Percentiles rank a stretch among this genome's conserved stretches.
These are phyloP conservation scores for Emydura subglobosa DNA, from an alignment of 2,113 vertebrate species.

Conservation along the genomic window DNA sequence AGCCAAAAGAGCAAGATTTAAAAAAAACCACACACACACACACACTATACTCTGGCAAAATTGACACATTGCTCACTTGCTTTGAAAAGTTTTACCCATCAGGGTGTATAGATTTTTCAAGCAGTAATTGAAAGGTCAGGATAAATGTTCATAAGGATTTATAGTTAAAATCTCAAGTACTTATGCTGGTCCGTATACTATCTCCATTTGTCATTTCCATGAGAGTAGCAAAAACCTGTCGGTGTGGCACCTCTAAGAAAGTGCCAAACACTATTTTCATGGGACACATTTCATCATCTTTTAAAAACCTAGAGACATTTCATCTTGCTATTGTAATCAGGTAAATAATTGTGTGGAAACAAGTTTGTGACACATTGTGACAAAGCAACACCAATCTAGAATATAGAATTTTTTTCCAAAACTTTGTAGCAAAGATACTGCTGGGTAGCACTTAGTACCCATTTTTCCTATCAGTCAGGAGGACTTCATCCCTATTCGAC, in stretches of 20 bases:
- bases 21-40: too few relatives aligned
- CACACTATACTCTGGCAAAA: background rate
- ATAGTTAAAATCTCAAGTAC: background rate
- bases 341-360: background rate
- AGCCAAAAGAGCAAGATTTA: background rate
- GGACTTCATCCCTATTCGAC: background rate
- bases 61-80: background rate
- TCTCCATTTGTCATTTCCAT: background rate
- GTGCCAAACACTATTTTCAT: background rate
- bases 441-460: background rate
- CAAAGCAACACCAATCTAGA: accelerated
- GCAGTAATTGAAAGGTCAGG: background rate
- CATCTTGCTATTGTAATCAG: background rate
- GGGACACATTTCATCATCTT: background rate
- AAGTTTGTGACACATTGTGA: background rate
- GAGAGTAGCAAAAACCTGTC: background rate
- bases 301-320: background rate
- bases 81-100: background rate
- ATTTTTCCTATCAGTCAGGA: background rate
- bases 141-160: background rate
- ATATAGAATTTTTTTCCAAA: background rate
- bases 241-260: background rate
- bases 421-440: background rate
- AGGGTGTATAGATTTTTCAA: background rate
- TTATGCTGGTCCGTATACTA: background rate